Conservation (phyloP, 2,888 invertebrate genomes). For the Arrhopalites spinosus region DNA sequence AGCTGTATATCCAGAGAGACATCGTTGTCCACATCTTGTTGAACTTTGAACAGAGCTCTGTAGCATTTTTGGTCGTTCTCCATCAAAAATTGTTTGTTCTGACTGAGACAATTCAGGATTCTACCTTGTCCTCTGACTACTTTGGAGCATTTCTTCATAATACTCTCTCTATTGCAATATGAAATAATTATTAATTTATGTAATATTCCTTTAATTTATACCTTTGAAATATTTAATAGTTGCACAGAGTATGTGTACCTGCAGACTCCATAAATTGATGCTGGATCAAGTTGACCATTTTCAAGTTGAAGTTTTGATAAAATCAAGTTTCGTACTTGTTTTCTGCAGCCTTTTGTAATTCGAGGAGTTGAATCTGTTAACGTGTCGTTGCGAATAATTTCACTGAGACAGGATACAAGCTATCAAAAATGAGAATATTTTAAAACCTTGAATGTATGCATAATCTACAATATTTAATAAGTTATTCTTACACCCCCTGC, state of each 20-base stretch:
- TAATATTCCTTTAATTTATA: too few relatives aligned
- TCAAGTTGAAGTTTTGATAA: conserved; percentile 81
- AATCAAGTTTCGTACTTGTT: conserved; percentile 86
- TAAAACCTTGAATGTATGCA: neutral
- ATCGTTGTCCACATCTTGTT: conserved; percentile 83
- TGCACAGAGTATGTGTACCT: too few relatives aligned
- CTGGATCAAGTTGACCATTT: conserved; percentile 81
- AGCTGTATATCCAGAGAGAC: conserved; percentile 76
- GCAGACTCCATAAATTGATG: conserved; percentile 58
- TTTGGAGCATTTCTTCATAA: neutral
- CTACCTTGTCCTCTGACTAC: neutral
- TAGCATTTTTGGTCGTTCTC: conserved; percentile 68
- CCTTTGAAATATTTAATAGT: too few relatives aligned
- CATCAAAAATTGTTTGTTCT: neutral
- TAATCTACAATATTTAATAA: neutral
- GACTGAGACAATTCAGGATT: neutral
- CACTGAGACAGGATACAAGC: conserved; percentile 85
- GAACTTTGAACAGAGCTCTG: conserved; percentile 80
- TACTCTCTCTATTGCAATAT: neutral
- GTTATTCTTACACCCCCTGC: conserved; percentile 58
- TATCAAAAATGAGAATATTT: conserved; percentile 59
- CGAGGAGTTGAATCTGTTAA: conserved; percentile 75
- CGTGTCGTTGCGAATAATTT: conserved; percentile 87
- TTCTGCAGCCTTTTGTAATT: conserved; percentile 82
- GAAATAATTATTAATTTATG: too few relatives aligned